Conservation (phyloP, 2,113 vertebrate genomes). For the Hemichromis elongatus region DNA sequence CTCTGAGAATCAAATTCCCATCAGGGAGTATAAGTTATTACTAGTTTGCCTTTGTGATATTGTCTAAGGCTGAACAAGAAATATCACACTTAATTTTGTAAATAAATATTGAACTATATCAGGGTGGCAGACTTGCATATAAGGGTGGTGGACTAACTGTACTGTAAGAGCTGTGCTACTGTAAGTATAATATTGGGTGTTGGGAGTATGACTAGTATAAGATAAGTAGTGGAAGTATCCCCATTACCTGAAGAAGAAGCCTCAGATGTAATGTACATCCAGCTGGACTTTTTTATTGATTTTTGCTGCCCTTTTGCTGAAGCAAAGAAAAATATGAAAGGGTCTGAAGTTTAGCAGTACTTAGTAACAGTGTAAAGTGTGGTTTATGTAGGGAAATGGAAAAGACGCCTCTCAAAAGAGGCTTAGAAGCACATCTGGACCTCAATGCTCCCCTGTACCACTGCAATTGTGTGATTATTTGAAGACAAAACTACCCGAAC, state of each 20-base stretch:
- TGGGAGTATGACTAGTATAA: background rate
- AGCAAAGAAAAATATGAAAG: background rate
- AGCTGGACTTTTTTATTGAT: background rate
- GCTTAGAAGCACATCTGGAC: background rate
- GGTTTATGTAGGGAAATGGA: background rate
- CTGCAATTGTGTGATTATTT: fast-evolving
- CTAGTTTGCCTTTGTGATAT: background rate
- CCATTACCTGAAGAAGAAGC: background rate
- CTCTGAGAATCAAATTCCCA: conserved; percentile 16
- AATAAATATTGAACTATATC: background rate
- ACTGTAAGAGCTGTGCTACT: background rate
- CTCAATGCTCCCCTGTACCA: background rate
- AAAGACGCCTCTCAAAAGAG: background rate
- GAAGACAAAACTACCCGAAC: background rate
- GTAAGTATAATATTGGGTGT: background rate
- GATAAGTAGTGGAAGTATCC: background rate
- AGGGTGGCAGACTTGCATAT: background rate
- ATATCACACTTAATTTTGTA: background rate
- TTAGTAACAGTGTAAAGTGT: background rate
- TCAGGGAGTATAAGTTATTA: background rate
- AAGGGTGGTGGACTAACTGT: background rate
- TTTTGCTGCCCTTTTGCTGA: background rate
- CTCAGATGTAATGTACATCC: background rate
- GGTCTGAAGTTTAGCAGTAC: background rate
- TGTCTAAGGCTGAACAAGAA: background rate